These are phyloP conservation scores for Drosophila pseudoananassae DNA, from an alignment of 1,140 invertebrate genomes.

Conservation along the genomic window DNA sequence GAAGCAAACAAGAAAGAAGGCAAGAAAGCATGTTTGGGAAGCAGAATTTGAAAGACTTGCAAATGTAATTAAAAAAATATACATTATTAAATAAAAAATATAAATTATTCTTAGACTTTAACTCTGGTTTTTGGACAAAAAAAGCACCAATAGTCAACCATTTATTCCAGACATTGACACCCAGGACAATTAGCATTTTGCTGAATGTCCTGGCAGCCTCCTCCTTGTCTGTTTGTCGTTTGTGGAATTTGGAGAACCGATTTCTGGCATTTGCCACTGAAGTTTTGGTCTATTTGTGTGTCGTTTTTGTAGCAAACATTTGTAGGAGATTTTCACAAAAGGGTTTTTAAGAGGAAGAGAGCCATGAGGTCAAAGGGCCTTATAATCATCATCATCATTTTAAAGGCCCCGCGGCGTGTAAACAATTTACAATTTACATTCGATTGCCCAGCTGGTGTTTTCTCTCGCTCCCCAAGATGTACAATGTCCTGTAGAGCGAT, in stretches of 20 bases:
- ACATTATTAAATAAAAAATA: too few species aligned
- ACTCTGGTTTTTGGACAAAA: too few species aligned
- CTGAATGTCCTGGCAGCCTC: neutral
- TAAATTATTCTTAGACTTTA: too few species aligned
- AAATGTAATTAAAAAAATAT: too few species aligned
- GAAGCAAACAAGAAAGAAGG: slow-evolving; percentile 1
- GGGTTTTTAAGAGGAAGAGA: neutral
- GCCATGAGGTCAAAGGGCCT: neutral
- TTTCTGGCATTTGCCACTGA: neutral
- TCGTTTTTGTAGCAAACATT: too few species aligned
- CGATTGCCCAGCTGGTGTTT: slow-evolving; percentile 46
- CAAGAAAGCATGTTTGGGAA: too few species aligned
- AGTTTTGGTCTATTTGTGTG: slow-evolving; percentile 13
- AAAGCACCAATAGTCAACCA: too few species aligned
- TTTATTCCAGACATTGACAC: slow-evolving; percentile 2
- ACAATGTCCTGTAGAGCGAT: neutral
- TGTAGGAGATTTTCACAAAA: slow-evolving; percentile 28
- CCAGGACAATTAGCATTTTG: slow-evolving; percentile 35
- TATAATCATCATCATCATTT: slow-evolving; percentile 39
- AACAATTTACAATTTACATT: slow-evolving; percentile 58
- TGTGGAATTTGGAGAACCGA: neutral
- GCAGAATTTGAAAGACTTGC: neutral
- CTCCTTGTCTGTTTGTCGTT: neutral
- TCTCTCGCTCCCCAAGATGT: neutral
- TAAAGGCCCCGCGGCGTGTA: slow-evolving; percentile 51